Conservation (phyloP, 2,113 vertebrate genomes). For the Crotalus viridis region DNA sequence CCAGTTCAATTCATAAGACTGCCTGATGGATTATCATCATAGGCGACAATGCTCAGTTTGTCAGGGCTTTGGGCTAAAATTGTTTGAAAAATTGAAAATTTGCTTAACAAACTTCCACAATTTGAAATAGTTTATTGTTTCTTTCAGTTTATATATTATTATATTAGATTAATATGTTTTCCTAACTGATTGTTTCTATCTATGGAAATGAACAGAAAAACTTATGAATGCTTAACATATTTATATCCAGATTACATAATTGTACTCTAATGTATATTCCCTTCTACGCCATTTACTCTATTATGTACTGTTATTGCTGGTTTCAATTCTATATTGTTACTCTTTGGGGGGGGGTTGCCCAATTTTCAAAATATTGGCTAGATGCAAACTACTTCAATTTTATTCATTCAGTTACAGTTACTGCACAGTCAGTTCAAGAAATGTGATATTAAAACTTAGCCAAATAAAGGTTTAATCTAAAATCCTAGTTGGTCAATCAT, state of each 20-base stretch:
- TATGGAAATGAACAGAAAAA: neutral
- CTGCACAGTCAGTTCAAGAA: neutral
- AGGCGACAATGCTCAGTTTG: neutral
- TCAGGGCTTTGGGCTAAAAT: neutral
- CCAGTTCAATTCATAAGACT: neutral
- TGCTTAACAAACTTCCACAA: neutral
- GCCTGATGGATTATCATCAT: neutral
- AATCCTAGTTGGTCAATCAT: neutral
- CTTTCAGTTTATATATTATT: neutral
- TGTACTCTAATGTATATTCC: neutral
- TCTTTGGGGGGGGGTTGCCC: neutral
- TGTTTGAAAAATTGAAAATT: neutral
- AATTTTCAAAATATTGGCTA: neutral
- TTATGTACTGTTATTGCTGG: neutral
- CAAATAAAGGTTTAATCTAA: neutral
- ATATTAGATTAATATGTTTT: neutral
- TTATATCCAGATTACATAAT: neutral
- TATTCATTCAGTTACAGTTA: neutral
- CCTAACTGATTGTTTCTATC: neutral
- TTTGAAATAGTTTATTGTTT: neutral
- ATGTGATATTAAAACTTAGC: neutral
- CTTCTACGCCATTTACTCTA: neutral
- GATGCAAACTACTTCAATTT: neutral
- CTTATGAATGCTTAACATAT: neutral
- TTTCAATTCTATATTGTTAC: neutral